phyloP scores from a whole-genome alignment of 2,888 invertebrate genomes.

The Ectemnius continuus region DNA sequence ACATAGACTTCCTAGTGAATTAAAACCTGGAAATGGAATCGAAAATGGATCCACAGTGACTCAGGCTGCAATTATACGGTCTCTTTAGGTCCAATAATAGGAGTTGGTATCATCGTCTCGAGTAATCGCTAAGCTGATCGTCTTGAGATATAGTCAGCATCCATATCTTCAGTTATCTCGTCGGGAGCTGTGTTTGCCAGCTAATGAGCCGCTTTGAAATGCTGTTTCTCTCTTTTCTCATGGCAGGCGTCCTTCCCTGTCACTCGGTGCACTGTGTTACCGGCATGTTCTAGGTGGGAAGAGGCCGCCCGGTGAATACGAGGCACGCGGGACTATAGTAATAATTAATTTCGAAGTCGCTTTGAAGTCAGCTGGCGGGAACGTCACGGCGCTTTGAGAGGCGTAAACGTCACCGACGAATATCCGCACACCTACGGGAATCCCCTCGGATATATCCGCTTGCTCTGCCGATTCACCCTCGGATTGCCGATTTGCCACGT shows the following conservation, averaged over 20 bases:
- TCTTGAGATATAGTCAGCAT: not conserved
- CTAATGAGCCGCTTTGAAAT: slow-evolving; percentile 69
- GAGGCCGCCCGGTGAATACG: slow-evolving; percentile 15
- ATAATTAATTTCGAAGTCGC: slow-evolving; percentile 72
- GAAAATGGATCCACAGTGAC: no score
- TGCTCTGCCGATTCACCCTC: slow-evolving; percentile 16
- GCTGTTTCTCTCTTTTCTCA: slow-evolving; percentile 56
- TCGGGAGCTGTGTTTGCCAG: slow-evolving; percentile 51
- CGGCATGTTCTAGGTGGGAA: slow-evolving; percentile 54
- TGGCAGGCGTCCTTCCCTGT: slow-evolving; percentile 16
- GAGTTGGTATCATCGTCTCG: no score
- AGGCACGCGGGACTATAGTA: slow-evolving; percentile 63
- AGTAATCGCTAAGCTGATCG: no score
- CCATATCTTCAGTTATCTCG: slow-evolving; percentile 26
- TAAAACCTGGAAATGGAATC: no score
- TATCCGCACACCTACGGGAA: slow-evolving; percentile 33
- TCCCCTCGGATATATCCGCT: slow-evolving; percentile 41
- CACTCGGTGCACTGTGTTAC: slow-evolving; percentile 12
- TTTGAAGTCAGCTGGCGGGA: slow-evolving; percentile 69
- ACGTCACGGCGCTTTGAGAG: slow-evolving; percentile 49
- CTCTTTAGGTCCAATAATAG: no score
- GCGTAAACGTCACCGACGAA: slow-evolving; percentile 52
- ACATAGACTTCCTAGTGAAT: no score
- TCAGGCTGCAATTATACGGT: no score
- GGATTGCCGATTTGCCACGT: not conserved